Evolutionary conservation across 1,140 invertebrate genomes (phyloP), one percentile per base, ranked within the genome.

Genomic region (Orchesella cincta): DNA sequence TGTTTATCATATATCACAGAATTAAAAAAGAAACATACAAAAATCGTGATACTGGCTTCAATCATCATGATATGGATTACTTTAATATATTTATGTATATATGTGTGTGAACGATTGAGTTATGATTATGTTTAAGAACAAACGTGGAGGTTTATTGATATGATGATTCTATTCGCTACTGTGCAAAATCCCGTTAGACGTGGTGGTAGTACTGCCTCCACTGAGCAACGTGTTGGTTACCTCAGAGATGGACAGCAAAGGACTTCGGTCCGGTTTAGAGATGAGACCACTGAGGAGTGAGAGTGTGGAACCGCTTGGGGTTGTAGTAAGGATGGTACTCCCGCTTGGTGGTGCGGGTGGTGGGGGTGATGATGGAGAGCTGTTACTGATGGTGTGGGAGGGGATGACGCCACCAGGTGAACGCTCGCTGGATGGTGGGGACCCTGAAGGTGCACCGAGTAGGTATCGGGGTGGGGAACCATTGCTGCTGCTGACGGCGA

Each of bases 211-310:
- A 14, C 26, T 67, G 62, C 8, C 5, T 12, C 31, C 12, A 67
- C 52, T 57, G 52, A 67, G 62, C 1, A 67, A 12, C 62, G 62
- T 67, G 62, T 67, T 29, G 31, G 62, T 52, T 54, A 74, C 73
- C 90, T 92, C 91, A 88, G 91, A 92, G 89, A 92, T 91, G 88
- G 92, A 92, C 88, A 92, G 83, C 89, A 93, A 82, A 89, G 91
- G 91, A 91, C 91, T 92, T 87, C 90, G 89, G 88, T 92, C 90
- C 88, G 34, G 5, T 71, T 16, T 16, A 57, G 8, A 5, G 57
- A 64, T 8, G 81, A 78, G 75, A 80, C 62, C 36, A 76, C 73
- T 76, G 70, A 70, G 74, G 78, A 34, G 75, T 79, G 62, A 75
- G 74, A 74, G 81, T 74, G 74, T 34, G 76, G 39, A 51, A 52